phyloP scores from a whole-genome alignment of 2,113 vertebrate genomes.

The Microcebus ravelobensis region DNA sequence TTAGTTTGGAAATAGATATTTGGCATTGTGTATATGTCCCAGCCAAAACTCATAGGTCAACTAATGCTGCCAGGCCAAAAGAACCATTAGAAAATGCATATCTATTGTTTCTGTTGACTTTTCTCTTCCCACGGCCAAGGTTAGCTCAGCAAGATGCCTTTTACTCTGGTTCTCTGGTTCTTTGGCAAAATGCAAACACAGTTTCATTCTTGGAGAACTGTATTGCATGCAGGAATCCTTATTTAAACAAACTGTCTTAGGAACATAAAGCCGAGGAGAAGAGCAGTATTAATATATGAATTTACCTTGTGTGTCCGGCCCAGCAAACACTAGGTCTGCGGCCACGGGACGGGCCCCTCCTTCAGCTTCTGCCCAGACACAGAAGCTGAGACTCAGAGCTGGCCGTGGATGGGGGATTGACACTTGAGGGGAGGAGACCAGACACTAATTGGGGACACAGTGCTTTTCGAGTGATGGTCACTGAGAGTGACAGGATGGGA shows the following conservation, averaged over 20 bases:
- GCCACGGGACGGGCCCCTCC: background rate
- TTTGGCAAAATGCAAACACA: constrained; percentile 3
- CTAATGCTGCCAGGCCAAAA: background rate
- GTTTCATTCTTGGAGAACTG: background rate
- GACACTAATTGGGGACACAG: background rate
- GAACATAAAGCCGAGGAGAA: background rate
- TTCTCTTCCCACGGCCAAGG: background rate
- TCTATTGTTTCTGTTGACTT: background rate
- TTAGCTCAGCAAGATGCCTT: background rate
- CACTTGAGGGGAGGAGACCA: background rate
- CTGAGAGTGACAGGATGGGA: background rate
- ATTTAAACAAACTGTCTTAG: background rate
- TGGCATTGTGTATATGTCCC: background rate
- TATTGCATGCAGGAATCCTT: background rate
- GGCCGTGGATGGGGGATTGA: background rate
- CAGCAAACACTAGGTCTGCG: background rate
- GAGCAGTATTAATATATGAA: background rate
- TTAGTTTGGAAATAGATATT: background rate
- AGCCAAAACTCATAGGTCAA: background rate
- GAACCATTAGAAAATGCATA: background rate
- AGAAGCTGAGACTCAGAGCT: background rate
- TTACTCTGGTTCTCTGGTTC: background rate
- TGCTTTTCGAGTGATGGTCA: background rate
- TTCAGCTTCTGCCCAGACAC: background rate
- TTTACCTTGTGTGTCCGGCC: background rate